phyloP scores from a whole-genome alignment of 1,140 invertebrate species.

The Scaptomyza hsui region DNA sequence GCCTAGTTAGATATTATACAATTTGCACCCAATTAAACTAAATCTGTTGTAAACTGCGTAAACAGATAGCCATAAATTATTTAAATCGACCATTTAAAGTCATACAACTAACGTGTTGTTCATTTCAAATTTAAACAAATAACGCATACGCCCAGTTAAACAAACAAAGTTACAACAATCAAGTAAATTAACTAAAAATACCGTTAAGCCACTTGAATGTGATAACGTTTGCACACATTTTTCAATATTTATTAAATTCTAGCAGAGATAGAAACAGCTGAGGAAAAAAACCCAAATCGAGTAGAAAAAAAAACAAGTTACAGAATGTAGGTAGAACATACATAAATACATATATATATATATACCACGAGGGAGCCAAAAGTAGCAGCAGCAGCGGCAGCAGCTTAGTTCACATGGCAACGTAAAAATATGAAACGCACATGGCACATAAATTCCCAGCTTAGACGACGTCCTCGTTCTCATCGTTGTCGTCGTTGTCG shows the following conservation, averaged over 20 bases:
- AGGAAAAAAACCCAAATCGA: slow-evolving; percentile 8
- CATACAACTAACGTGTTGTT: no score
- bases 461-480: slow-evolving; percentile 47
- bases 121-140: no score
- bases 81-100: no score
- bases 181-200: slow-evolving; percentile 5
- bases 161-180: neutral
- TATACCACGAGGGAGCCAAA: slow-evolving; percentile 23
- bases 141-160: slow-evolving; percentile 5
- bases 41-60: no score
- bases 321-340: neutral
- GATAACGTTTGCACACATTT: slow-evolving; percentile 28
- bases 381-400: slow-evolving; percentile 5
- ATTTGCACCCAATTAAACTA: no score
- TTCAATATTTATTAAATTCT: slow-evolving; percentile 59
- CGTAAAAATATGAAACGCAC: slow-evolving; percentile 73
- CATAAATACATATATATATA: neutral
- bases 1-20: no score
- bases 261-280: slow-evolving; percentile 1
- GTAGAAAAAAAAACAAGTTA: slow-evolving; percentile 4
- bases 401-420: slow-evolving; percentile 59
- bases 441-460: slow-evolving; percentile 75
- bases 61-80: no score
- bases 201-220: slow-evolving; percentile 11
- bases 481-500: neutral